Evolutionary conservation across 2,888 invertebrate genomes (phyloP).

Genomic region (Dolichopus griseipennis): DNA sequence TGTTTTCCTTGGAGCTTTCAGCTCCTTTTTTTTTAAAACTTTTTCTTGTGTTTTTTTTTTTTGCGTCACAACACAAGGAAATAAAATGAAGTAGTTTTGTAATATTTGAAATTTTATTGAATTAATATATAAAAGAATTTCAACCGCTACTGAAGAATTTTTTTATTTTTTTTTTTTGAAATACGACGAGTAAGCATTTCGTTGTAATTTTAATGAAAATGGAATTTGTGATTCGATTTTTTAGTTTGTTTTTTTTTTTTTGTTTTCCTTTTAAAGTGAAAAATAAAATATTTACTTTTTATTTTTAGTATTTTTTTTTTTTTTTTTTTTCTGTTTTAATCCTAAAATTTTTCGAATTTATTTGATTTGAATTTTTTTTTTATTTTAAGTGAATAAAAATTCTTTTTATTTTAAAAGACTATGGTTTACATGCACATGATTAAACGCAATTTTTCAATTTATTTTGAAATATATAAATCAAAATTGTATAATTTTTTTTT

Average conservation of each 20-base stretch:
- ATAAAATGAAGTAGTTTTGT: constrained; percentile 1
- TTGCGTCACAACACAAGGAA: background rate
- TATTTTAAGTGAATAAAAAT: no score
- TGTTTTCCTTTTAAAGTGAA: no score
- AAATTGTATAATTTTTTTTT: no score
- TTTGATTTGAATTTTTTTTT: background rate
- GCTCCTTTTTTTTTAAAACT: no score
- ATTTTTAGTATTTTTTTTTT: background rate
- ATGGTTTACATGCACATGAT: no score
- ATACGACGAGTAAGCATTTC: background rate
- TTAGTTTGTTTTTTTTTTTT: background rate
- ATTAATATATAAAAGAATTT: background rate
- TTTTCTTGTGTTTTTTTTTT: background rate
- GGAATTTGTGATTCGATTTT: background rate
- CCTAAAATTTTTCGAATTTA: background rate
- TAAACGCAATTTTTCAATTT: no score
- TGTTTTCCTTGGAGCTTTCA: no score
- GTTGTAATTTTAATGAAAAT: constrained; percentile 4
- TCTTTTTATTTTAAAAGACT: no score
- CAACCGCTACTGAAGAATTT: constrained; percentile 3
- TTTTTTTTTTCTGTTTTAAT: background rate
- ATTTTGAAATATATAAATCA: no score
- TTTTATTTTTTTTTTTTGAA: no score
- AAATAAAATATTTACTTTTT: background rate
- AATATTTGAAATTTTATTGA: background rate